Evolutionary conservation across 2,888 invertebrate species (phyloP), one percentile per base, ranked within the genome.

Genomic region (Phanerotoma sp.): DNA sequence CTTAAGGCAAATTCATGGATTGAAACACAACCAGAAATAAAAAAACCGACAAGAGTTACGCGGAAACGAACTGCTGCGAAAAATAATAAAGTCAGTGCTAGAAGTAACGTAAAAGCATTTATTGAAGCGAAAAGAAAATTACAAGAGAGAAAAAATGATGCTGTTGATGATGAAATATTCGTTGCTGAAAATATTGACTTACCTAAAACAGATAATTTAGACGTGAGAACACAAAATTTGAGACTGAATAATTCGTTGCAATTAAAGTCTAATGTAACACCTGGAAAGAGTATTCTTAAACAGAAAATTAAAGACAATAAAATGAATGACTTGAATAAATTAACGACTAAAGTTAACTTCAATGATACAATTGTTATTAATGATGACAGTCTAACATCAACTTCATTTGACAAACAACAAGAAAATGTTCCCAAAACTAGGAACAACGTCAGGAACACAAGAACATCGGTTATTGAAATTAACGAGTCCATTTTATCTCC

Each of bases 1-100:
- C 37, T 72, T 5, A 61, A 62, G 32, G 22, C 55, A 0, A 63
- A 57, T 2, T 60, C 57, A 20, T 77, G 86, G 86, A 67, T 73
- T 15, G 84, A 84, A 57, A 78, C 82, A 2, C 57, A 75, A 41
- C 70, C 74, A 0, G 66, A 50, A 5, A 25, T 58, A 6, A 51
- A 58, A 0, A 28, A 46, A 7, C 28, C 46, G 60, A 6, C 56
- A 6, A 52, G 58, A 0, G 60, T 54, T 50, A 69, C 65, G 51
- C 70, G 63, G 18, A 66, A 62, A 16, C 56, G 60, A 59, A 46
- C 41, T 15, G 38, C 16, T 15, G 48, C 16, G 20, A 60, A 57
- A 15, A 57, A 56, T 33, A 53, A 54, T 10, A 66, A 60, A 41
- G 50, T 57, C 45, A 22, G 22, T 21, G 28, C 50, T 42, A 48